phyloP scores from a whole-genome alignment of 2,113 vertebrate genomes.

The Polyodon spathula region DNA sequence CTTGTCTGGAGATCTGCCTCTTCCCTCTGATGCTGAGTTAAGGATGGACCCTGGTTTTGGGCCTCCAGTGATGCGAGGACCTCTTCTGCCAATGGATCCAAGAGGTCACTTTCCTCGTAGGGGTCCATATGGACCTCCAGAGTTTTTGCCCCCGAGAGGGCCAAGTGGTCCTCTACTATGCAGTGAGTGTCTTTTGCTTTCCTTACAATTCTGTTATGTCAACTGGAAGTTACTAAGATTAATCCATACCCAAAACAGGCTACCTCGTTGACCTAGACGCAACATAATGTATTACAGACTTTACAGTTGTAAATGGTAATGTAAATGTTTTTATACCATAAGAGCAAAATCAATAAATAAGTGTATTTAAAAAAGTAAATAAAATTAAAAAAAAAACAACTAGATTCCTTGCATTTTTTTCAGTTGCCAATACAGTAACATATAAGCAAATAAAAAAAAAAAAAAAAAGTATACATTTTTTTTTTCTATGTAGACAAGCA shows the following conservation, averaged over 20 bases:
- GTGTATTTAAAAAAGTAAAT: no score
- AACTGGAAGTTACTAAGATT: background rate
- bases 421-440: no score
- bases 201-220: background rate
- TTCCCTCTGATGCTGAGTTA: constrained; percentile 50
- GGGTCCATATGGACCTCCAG: constrained; percentile 57
- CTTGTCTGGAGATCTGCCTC: constrained; percentile 41
- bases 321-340: no score
- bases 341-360: no score
- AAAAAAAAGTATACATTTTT: no score
- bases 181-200: constrained; percentile 50
- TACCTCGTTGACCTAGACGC: no score
- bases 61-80: constrained; percentile 46
- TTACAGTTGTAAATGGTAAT: no score
- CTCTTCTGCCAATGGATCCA: constrained; percentile 52
- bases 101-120: constrained; percentile 59
- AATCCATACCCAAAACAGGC: background rate
- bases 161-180: constrained; percentile 49
- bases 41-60: constrained; percentile 36
- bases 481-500: no score
- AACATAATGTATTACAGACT: no score
- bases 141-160: constrained; percentile 64
- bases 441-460: no score
- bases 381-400: no score
- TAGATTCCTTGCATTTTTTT: no score